Percentiles rank a stretch among this genome's conserved stretches.
phyloP scores from a whole-genome alignment of 1,140 invertebrate genomes.

The Eubasilissa regina region DNA sequence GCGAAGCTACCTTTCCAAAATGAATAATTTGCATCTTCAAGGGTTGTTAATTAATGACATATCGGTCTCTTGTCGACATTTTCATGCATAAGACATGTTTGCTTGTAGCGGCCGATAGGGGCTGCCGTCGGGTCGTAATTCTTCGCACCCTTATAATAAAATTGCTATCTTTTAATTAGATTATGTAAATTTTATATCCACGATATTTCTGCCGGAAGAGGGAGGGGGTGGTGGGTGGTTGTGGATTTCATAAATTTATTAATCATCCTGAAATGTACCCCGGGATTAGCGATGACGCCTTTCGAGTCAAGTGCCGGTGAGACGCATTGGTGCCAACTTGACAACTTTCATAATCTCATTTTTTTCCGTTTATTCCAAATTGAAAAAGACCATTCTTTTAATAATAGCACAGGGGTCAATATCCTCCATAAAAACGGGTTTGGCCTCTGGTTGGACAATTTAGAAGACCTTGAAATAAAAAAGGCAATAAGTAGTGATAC shows the following conservation, averaged over 20 bases:
- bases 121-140: conserved; percentile 41
- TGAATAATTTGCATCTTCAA: conserved; percentile 34
- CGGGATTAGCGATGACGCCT: conserved; percentile 8
- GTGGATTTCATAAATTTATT: conserved; percentile 59
- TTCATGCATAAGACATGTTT: conserved; percentile 45
- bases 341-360: not conserved
- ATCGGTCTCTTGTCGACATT: conserved; percentile 34
- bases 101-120: conserved; percentile 25
- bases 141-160: conserved; percentile 58
- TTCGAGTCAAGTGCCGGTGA: not conserved
- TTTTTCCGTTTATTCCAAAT: not conserved
- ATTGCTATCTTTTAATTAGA: conserved; percentile 61
- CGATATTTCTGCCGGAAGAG: conserved; percentile 40
- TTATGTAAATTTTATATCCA: conserved; percentile 61
- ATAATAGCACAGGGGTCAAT: too few relatives aligned
- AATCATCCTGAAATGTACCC: conserved; percentile 53
- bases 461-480: too few relatives aligned
- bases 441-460: too few relatives aligned
- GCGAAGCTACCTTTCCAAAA: conserved; percentile 2
- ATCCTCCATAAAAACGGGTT: too few relatives aligned
- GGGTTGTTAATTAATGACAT: conserved; percentile 40
- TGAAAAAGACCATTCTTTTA: too few relatives aligned
- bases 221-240: conserved; percentile 33
- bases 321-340: not conserved
- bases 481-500: too few relatives aligned